phyloP scores from a whole-genome alignment of 2,888 invertebrate species.

The Chromoteleia sp. region DNA sequence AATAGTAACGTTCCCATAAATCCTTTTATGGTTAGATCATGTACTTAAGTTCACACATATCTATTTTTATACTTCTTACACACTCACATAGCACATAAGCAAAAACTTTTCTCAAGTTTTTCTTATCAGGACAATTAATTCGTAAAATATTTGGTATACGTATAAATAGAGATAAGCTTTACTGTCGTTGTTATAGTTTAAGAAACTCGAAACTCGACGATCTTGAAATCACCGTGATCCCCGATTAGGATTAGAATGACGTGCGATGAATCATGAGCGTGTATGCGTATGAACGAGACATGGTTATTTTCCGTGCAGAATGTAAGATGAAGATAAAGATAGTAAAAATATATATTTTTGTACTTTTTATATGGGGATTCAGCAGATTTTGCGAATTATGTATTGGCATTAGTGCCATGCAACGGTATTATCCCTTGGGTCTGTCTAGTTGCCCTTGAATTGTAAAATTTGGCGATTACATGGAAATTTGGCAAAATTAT shows the following conservation, averaged over 20 bases:
- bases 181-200: constrained; percentile 57
- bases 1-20: constrained; percentile 17
- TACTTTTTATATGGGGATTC: constrained; percentile 73
- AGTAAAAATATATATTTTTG: constrained; percentile 75
- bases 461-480: constrained; percentile 51
- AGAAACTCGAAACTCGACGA: constrained; percentile 63
- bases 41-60: constrained; percentile 27
- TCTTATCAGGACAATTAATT: constrained; percentile 42
- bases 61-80: constrained; percentile 16
- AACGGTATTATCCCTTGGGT: constrained; percentile 40
- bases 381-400: constrained; percentile 61
- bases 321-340: constrained; percentile 70
- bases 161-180: constrained; percentile 48
- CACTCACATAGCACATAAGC: constrained; percentile 40
- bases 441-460: constrained; percentile 32
- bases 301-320: constrained; percentile 62
- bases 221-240: constrained; percentile 63
- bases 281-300: constrained; percentile 56
- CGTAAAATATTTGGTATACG: constrained; percentile 37
- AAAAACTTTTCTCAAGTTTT: constrained; percentile 27
- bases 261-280: constrained; percentile 67
- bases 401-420: constrained; percentile 52
- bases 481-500: constrained; percentile 52
- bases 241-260: constrained; percentile 68
- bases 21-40: constrained; percentile 20